Conservation (phyloP, 1,140 invertebrate genomes). For the Cyphomyrmex costatus region DNA sequence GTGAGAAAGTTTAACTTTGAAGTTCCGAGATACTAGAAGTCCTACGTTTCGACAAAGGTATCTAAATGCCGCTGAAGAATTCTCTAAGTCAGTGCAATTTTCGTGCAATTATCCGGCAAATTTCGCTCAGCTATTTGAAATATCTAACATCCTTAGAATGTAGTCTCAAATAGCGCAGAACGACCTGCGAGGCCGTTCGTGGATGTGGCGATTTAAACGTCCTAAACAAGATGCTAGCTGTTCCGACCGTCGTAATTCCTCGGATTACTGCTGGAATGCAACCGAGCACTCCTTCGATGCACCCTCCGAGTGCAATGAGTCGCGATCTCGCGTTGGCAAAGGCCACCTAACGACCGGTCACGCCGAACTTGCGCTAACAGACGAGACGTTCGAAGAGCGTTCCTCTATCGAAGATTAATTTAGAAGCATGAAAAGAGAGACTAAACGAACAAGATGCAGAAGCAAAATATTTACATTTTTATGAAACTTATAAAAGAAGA, state of each 20-base stretch:
- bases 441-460: neutral
- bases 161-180: slow-evolving; percentile 19
- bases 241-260: slow-evolving; percentile 29
- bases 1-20: slow-evolving; percentile 28
- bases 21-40: slow-evolving; percentile 17
- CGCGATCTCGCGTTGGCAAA: slow-evolving; percentile 63
- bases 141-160: slow-evolving; percentile 45
- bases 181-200: slow-evolving; percentile 6
- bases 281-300: slow-evolving; percentile 70
- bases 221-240: slow-evolving; percentile 39
- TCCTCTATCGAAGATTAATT: slow-evolving; percentile 22
- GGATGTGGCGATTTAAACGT: slow-evolving; percentile 9
- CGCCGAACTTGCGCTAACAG: slow-evolving; percentile 34
- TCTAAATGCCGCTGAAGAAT: slow-evolving; percentile 46
- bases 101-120: slow-evolving; percentile 9
- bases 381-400: slow-evolving; percentile 2
- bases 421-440: neutral
- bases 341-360: slow-evolving; percentile 68
- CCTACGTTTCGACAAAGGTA: slow-evolving; percentile 19
- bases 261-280: slow-evolving; percentile 61
- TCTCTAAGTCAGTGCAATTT: neutral
- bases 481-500: neutral
- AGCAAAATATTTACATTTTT: neutral
- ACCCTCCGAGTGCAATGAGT: slow-evolving; percentile 45
- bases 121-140: slow-evolving; percentile 40